Evolutionary conservation across 1,140 invertebrate species (phyloP), one percentile per base, ranked within the genome.

Genomic region (Samia ricini): DNA sequence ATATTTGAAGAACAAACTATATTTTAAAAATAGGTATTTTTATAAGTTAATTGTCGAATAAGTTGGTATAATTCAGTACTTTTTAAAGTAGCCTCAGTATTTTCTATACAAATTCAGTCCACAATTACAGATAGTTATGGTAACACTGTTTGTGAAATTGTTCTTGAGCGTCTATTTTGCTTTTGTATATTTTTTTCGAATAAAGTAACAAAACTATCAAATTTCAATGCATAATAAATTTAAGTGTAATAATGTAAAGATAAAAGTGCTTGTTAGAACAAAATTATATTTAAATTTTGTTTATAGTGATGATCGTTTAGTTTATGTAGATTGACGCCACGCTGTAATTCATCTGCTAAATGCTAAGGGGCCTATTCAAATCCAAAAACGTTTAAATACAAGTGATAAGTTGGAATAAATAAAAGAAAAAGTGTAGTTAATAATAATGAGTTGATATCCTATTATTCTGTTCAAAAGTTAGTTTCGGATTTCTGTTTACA

Each of bases 401-500:
- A 15, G 10, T 42, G 33, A 42, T 12, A 42, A 42, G 4, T 15
- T 42, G 7, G 3, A 12, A 42, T 42, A 42, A 12, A 15, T 5
- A 29, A 5, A 29, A 29, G 26, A 10, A 29, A 29, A 29, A 29
- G 33, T 42, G 33, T 4, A 12, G 15, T 42, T 42, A 42, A 42
- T 36, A 36, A 15, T 42, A 42, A 42, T 42, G 33, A 12, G 33
- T 42, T 42, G 33, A 42, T n/a, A n/a, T 15, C 12, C 15, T 15
- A 1, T 42, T 42, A 42, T 42, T 42, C n/a, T 36, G 4, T 1
- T 15, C n/a, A 1, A n/a, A n/a, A n/a, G n/a, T n/a, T 10, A 15
- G 3, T 42, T 42, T 42, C 12, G 33, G 7, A 12, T 7, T 57
- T 33, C 7, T 36, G 6, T 20, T 19, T 15, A 12, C n/a, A 83